Evolutionary conservation across 2,888 invertebrate genomes (phyloP).

Genomic region (Cyrtodaria siliqua): DNA sequence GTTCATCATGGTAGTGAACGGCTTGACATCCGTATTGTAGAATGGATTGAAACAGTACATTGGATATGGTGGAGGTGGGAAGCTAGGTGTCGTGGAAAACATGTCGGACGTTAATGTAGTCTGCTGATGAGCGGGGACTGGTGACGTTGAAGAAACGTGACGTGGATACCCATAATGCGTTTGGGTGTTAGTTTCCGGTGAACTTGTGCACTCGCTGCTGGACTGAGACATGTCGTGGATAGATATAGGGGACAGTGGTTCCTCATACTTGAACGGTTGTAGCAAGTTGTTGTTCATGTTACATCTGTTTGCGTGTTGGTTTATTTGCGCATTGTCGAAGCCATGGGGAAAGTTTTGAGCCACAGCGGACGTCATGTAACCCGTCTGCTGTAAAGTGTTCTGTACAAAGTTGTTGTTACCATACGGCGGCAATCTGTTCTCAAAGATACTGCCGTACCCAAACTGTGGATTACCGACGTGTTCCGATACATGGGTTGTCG

Average conservation of each 20-base stretch:
- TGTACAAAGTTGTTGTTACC: conserved; percentile 27
- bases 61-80: conserved; percentile 44
- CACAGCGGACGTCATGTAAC: conserved; percentile 18
- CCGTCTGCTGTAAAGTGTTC: conserved; percentile 36
- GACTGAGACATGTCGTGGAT: conserved; percentile 48
- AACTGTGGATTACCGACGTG: conserved; percentile 35
- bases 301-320: conserved; percentile 5
- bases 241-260: conserved; percentile 46
- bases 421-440: conserved; percentile 26
- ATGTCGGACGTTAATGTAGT: not conserved
- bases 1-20: conserved; percentile 1
- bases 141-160: conserved; percentile 16
- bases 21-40: conserved; percentile 5
- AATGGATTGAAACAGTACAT: conserved; percentile 6
- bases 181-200: conserved; percentile 40
- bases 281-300: not conserved
- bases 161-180: conserved; percentile 3
- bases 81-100: not conserved
- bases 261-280: conserved; percentile 23
- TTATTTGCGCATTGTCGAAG: conserved; percentile 13
- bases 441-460: conserved; percentile 34
- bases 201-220: conserved; percentile 45
- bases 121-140: not conserved
- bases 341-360: not conserved
- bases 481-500: not conserved